Percentiles rank a stretch among this genome's conserved stretches.
phyloP scores from a whole-genome alignment of 2,888 invertebrate species.

The Sarcophaga carnaria region DNA sequence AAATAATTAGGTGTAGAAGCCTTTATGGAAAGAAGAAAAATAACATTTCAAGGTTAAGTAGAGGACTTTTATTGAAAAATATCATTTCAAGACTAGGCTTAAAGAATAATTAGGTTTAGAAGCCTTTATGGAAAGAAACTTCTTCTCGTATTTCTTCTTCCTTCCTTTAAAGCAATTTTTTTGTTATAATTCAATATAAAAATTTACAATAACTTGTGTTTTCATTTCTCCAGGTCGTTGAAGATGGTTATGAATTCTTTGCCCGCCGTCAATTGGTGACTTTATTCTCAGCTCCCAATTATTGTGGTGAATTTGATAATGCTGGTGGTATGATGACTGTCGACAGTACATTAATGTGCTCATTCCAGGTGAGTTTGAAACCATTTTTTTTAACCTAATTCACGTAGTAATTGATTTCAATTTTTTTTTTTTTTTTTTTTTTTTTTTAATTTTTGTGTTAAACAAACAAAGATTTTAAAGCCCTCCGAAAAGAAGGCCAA shows the following conservation, averaged over 20 bases:
- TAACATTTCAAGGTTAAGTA: too few species aligned
- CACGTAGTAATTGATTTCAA: not conserved
- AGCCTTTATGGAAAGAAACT: too few species aligned
- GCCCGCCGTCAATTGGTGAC: slow-evolving; percentile 99
- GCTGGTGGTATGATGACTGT: slow-evolving; percentile 99
- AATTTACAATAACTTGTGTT: not conserved
- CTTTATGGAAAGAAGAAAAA: too few species aligned
- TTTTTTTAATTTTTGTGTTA: slow-evolving; percentile 71
- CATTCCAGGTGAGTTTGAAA: slow-evolving; percentile 92
- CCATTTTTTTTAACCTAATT: not conserved
- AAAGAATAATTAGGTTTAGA: too few species aligned
- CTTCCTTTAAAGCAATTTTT: too few species aligned
- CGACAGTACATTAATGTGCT: slow-evolving; percentile 99
- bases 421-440: slow-evolving; percentile 1
- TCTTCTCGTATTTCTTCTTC: too few species aligned
- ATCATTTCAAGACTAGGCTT: too few species aligned
- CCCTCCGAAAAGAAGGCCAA: slow-evolving; percentile 99
- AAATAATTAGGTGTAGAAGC: too few species aligned
- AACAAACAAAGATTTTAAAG: slow-evolving; percentile 91
- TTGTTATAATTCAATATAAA: too few species aligned
- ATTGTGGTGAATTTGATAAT: slow-evolving; percentile 99
- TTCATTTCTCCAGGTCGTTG: slow-evolving; percentile 88
- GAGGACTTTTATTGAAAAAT: too few species aligned
- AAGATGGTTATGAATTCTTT: slow-evolving; percentile 99
- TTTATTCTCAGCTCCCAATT: slow-evolving; percentile 98